Conservation (phyloP, 2,797 vertebrate genomes). For the Nyctibius grandis region DNA sequence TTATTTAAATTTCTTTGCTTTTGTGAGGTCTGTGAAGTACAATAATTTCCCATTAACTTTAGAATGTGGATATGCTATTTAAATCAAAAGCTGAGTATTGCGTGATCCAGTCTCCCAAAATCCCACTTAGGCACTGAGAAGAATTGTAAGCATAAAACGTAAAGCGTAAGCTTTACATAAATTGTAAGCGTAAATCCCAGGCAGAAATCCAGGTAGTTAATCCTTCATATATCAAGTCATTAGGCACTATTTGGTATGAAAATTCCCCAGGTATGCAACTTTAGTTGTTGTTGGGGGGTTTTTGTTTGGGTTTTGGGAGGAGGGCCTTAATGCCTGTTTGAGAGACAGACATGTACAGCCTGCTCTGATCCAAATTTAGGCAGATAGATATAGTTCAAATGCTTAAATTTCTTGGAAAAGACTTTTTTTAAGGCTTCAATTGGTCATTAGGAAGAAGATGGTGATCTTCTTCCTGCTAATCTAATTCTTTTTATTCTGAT, state of each 20-base stretch:
- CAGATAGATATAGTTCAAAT: not conserved
- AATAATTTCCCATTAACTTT: not conserved
- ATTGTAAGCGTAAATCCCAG: not conserved
- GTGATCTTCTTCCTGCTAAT: not conserved
- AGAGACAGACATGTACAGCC: not conserved
- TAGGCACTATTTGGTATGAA: not conserved
- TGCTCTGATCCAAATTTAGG: not conserved
- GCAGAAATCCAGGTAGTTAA: not conserved
- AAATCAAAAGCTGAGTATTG: not conserved
- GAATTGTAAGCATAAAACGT: not conserved
- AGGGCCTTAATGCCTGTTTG: not conserved
- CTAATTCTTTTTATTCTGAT: not conserved
- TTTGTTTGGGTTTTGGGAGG: fast-evolving
- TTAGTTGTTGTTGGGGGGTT: not conserved
- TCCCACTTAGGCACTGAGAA: not conserved
- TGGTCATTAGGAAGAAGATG: not conserved
- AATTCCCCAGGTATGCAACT: not conserved
- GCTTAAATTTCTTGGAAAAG: not conserved
- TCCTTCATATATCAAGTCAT: not conserved
- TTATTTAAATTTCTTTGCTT: not conserved
- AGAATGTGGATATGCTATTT: not conserved
- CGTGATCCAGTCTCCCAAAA: not conserved
- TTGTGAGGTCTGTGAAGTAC: not conserved
- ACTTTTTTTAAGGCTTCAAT: not conserved
- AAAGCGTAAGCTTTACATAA: too few species aligned